A percentile compares a stretch with the other conserved stretches of the same genome.
Conservation (phyloP, 2,113 vertebrate species). For the Protobothrops flavoviridis region DNA sequence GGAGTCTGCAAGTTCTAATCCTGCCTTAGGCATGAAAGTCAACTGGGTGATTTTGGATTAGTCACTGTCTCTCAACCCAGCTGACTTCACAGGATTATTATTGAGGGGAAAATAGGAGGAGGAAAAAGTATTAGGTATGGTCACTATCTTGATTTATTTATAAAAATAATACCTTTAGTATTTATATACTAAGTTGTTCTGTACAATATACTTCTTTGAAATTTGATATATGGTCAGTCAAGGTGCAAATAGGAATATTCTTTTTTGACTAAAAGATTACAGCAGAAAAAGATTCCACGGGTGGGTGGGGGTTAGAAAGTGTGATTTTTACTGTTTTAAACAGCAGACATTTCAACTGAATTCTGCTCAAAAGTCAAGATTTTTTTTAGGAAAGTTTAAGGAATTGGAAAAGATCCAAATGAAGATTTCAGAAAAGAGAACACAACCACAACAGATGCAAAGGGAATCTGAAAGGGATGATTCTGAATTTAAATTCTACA, state of each 20-base stretch:
- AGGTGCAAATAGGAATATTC: background rate
- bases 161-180: background rate
- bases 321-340: background rate
- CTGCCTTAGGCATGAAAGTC: background rate
- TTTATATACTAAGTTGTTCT: background rate
- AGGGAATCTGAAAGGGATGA: background rate
- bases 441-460: background rate
- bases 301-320: background rate
- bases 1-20: background rate
- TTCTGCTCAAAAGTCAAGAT: background rate
- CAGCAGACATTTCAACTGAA: background rate
- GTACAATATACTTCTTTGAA: background rate
- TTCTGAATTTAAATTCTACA: background rate
- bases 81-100: background rate
- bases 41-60: background rate
- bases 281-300: background rate
- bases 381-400: background rate
- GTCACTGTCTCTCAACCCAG: background rate
- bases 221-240: background rate
- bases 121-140: background rate
- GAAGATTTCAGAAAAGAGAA: background rate
- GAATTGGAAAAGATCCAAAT: background rate
- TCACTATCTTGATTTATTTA: background rate
- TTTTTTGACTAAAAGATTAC: background rate
- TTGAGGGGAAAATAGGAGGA: background rate